Conservation (phyloP, 2,113 vertebrate species). For the Gnathonemus echidnorhynchus region DNA sequence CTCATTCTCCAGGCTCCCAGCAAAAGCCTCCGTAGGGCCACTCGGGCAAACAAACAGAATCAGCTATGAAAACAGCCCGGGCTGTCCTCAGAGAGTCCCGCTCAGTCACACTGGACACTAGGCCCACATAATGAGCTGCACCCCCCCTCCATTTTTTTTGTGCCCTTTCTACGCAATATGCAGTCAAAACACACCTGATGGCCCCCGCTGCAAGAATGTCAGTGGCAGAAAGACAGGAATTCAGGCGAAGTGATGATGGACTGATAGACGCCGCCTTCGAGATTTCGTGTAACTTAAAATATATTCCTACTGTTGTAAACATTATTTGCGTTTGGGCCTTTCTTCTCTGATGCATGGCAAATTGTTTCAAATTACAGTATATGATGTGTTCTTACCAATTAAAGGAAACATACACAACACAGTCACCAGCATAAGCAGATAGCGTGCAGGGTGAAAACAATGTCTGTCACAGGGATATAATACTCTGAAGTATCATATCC, state of each 20-base stretch:
- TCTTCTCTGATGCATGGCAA: background rate
- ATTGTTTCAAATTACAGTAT: background rate
- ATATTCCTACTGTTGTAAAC: background rate
- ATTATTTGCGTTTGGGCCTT: background rate
- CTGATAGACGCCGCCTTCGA: background rate
- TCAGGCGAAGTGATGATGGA: background rate
- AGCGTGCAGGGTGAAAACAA: background rate
- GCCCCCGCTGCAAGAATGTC: background rate
- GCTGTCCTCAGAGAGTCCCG: background rate
- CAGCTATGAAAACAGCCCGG: slow-evolving; percentile 14
- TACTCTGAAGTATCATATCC: background rate
- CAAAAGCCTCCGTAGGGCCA: background rate
- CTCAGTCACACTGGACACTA: background rate
- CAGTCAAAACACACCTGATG: slow-evolving; percentile 6
- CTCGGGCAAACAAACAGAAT: slow-evolving; percentile 5
- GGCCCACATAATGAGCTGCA: background rate
- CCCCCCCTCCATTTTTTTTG: background rate
- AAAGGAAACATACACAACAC: background rate
- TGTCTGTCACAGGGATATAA: background rate
- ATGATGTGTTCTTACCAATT: background rate
- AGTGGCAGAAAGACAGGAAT: background rate
- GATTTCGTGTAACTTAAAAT: background rate
- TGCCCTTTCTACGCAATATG: background rate
- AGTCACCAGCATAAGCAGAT: background rate
- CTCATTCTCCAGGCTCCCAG: background rate